Base-by-base conservation (phyloP, 2,113 vertebrate species). In the Megatriorchis doriae region DNA sequence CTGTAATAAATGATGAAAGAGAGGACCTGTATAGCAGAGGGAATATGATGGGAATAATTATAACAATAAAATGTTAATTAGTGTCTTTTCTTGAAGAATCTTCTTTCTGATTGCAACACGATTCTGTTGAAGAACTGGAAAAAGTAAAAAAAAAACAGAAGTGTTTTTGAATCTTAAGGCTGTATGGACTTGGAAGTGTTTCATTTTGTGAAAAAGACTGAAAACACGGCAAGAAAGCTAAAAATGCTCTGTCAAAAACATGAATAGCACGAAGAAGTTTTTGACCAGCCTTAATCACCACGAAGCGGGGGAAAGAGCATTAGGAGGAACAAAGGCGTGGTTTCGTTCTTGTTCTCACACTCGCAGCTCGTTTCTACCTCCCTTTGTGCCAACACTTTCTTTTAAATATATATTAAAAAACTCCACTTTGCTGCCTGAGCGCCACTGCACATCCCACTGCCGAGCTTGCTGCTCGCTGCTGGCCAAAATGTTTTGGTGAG, bases 11-110 rank as follows among this genome's bases (percentile, higher is more conserved):
- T 89, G 83, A 94, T 95, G 91, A 95, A 97, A 93, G 93, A 38
- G 83, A 80, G 29, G 81, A 89, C 61, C 89, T 89, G 94, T 62
- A 48, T 3, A 85, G 91, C 56, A 87, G 36, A 75, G 59, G 84
- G 62, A 93, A 80, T 84, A 38, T 53, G 91, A 88, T 53, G 53
- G 62, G 52, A 94, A 90, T 87, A 93, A 93, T 94, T 91, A 65
- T 61, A 89, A 95, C 48, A 86, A 94, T 92, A 95, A 93, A 92
- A 95, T 89, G 77, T 62, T 95, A 95, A 95, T 95, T 91, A 89
- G 29, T 31, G 26, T n/a, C 45, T 94, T 91, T 94, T 96, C 91
- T 86, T 86, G 83, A 89, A 93, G 52, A 67, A 84, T 86, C 43
- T 70, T 81, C 50, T 45, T 75, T 73, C 81, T 65, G 70, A 68